Base-by-base conservation (phyloP, 2,888 invertebrate species). In the Chirona hameri region DNA sequence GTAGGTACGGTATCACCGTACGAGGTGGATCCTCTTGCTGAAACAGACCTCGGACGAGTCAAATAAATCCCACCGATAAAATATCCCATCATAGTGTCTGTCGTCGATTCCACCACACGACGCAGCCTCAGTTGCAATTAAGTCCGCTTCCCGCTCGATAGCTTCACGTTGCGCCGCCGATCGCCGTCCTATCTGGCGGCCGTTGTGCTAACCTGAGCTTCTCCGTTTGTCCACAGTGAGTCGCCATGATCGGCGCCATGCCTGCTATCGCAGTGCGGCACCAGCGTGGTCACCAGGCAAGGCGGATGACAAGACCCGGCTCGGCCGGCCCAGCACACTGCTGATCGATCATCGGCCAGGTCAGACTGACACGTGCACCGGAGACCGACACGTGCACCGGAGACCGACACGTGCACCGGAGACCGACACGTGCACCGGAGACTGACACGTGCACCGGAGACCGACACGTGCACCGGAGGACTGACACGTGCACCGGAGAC, bases 231-330 rank as follows among this genome's bases (percentile, higher is more conserved):
- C 72, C 72, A 31, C 72, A 72, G 72, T 83, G 84, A 83, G 84
- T 84, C 82, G 84, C 84, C 88, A 95, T 95, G 94, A 94, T 94
- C 88, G 94, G 94, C 86, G 94, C 94, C 84, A 94, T 94, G 94
- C 94, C 94, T 88, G 94, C 94, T 85, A 94, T 95, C 89, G 94
- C 94, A 83, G 93, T 94, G 81, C 92, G 94, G 88, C 93, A 94
- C 88, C 94, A 94, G 89, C 90, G 94, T 86, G 90, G 93, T 85
- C 92, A 91, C 86, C 93, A 93, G 88, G 72, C 81, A 83, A 85
- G 27, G 84, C 83, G 55, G 84, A 84, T 24, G 79, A 83, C 81
- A 27, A 60, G n/a, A 84, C 84, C 55, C 82, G 82, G 3, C 48
- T 60, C 18, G 76, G 48, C 82, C 69, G 85, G 18, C 85, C 85